Evolutionary conservation across 2,888 invertebrate species (phyloP).

Genomic region (Conops quadrifasciatus): DNA sequence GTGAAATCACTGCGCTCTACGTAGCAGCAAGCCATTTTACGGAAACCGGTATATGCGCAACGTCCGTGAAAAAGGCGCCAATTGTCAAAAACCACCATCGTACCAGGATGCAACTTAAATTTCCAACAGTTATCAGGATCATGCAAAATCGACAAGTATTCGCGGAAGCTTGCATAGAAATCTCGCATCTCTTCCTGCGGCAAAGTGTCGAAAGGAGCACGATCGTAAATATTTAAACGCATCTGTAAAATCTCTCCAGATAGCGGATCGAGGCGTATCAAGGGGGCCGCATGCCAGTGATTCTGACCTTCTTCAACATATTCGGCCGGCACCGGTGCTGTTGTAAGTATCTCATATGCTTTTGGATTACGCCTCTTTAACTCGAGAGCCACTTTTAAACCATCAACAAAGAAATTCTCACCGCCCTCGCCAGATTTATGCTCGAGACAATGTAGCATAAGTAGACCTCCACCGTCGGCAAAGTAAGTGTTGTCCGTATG

Average conservation of each 20-base stretch:
- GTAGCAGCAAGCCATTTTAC: constrained; percentile 77
- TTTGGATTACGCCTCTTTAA: constrained; percentile 68
- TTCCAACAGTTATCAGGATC: constrained; percentile 68
- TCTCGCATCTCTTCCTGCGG: constrained; percentile 67
- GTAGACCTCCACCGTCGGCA: constrained; percentile 75
- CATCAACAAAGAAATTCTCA: constrained; percentile 78
- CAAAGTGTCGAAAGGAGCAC: constrained; percentile 71
- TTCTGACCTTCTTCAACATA: constrained; percentile 73
- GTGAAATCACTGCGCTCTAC: constrained; percentile 76
- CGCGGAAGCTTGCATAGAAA: constrained; percentile 72
- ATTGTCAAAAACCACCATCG: constrained; percentile 79
- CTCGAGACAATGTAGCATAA: constrained; percentile 71
- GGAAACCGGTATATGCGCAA: constrained; percentile 72
- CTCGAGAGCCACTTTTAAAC: constrained; percentile 72
- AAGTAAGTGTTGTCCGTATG: constrained; percentile 86
- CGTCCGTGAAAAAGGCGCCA: constrained; percentile 82
- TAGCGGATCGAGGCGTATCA: constrained; percentile 69
- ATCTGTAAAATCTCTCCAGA: constrained; percentile 71
- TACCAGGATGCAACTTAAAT: constrained; percentile 74
- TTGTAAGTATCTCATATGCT: constrained; percentile 70
- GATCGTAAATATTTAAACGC: constrained; percentile 79
- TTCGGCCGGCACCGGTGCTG: constrained; percentile 70
- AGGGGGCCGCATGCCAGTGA: constrained; percentile 69
- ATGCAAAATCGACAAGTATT: constrained; percentile 68
- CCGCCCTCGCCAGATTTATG: constrained; percentile 73